Percentiles rank a stretch among this genome's conserved stretches.
Conservation (phyloP, 2,797 vertebrate species). For the Okamejei kenojei region DNA sequence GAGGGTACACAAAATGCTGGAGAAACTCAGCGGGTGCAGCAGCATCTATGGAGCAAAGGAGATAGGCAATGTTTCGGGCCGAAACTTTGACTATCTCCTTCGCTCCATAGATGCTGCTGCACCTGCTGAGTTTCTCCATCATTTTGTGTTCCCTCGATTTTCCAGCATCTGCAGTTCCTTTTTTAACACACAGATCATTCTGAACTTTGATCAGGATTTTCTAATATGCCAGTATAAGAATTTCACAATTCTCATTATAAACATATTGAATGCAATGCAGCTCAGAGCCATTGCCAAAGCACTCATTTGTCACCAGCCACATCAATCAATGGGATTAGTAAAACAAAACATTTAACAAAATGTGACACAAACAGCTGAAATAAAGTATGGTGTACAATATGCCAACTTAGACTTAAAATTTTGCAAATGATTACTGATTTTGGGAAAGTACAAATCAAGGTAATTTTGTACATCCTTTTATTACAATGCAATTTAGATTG, state of each 20-base stretch:
- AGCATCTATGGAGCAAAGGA: too few species aligned
- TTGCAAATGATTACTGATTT: background rate
- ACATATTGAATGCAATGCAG: slow-evolving; percentile 2
- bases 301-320: background rate
- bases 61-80: too few species aligned
- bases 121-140: too few species aligned
- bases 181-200: background rate
- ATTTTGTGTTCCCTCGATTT: too few species aligned
- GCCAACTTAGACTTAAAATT: background rate
- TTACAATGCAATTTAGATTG: slow-evolving; percentile 15
- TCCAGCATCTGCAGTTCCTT: too few species aligned
- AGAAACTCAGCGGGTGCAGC: too few species aligned
- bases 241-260: background rate
- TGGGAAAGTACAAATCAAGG: background rate
- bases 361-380: background rate
- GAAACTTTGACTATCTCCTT: too few species aligned
- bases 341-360: background rate
- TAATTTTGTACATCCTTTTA: slow-evolving; percentile 26
- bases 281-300: background rate
- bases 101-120: too few species aligned
- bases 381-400: background rate
- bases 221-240: background rate
- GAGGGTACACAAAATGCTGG: too few species aligned
- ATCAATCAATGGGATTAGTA: slow-evolving; percentile 4
- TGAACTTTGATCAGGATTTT: background rate